Base-by-base conservation (phyloP, 2,888 invertebrate genomes). In the Coenonympha glycerion region DNA sequence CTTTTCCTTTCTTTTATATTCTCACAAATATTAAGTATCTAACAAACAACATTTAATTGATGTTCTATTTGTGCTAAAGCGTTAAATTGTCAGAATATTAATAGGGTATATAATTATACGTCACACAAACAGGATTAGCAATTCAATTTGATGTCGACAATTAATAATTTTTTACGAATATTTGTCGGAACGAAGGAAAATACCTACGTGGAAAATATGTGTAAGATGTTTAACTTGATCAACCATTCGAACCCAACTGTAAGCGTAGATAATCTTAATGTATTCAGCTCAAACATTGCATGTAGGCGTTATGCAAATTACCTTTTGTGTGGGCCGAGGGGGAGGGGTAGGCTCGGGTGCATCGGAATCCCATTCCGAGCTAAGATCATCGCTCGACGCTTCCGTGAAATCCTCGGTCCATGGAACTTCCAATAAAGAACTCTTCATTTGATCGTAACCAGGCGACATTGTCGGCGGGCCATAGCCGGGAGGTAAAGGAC, bases 321-420 rank as follows among this genome's bases (percentile, higher is more conserved):
- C 80, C 76, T 79, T 85, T 62, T 77, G 77, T 55, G 74, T 76
- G 21, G 85, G 82, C 21, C 81, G 80, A 21, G 79, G 74, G 19
- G 85, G 81, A 24, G 81, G 80, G 21, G 79, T 73, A 1, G 85
- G 85, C 47, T 91, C 91, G 11, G 91, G 89, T 5, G 91, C 92
- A 77, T 95, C 95, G 1, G 94, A 95, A 71, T 96, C 95, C 95
- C 96, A 96, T 70, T 96, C 96, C 9, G 95, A 95, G 74, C 95
- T 95, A 55, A 96, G 90, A 77, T 96, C 96, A 76, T 96, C 96
- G 71, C 94, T 95, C 60, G 94, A 94, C n/a, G 95, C 94, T 68
- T 95, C 95, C 9, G 94, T 95, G 75, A 94, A 96, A 68, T 96
- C 96, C 56, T 91, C 85, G 22, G 89, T 89, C 86, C 91, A 89